Evolutionary conservation across 1,140 invertebrate genomes (phyloP).

Genomic region (Euwallacea similis): DNA sequence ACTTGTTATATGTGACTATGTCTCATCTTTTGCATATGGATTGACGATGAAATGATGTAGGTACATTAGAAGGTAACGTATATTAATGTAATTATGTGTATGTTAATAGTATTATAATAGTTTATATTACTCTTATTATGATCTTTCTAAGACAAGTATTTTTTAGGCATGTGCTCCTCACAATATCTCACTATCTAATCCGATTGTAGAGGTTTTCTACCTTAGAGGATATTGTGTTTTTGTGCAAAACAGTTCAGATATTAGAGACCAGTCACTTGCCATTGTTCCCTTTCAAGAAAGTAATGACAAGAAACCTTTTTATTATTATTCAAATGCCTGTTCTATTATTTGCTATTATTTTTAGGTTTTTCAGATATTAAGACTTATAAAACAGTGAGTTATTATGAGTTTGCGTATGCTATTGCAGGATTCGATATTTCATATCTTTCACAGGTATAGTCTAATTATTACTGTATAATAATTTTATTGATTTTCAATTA

Average conservation of each 20-base stretch:
- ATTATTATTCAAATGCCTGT: not conserved
- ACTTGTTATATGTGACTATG: not conserved
- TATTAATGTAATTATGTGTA: not conserved
- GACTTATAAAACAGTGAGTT: not conserved
- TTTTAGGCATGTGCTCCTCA: constrained; percentile 29
- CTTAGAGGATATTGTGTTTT: constrained; percentile 19
- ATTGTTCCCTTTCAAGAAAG: constrained; percentile 10
- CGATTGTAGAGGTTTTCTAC: not conserved
- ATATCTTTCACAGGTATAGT: constrained; percentile 14
- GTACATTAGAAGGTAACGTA: not conserved
- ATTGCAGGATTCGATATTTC: constrained; percentile 29
- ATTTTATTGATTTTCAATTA: constrained; percentile 1
- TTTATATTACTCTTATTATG: not conserved
- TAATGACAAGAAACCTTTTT: not conserved
- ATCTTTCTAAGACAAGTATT: constrained; percentile 10
- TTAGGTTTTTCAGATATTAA: constrained; percentile 15
- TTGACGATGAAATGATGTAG: not conserved
- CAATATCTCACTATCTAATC: not conserved
- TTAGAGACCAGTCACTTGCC: not conserved
- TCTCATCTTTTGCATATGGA: not conserved
- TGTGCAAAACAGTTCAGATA: constrained; percentile 11
- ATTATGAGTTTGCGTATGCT: constrained; percentile 25
- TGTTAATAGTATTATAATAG: not conserved
- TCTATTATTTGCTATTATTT: not conserved
- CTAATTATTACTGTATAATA: not conserved